Percentiles rank a stretch among this genome's conserved stretches.
Evolutionary conservation across 92 coral and sea anemone species (phyloP).

Genomic region (Porites rus): DNA sequence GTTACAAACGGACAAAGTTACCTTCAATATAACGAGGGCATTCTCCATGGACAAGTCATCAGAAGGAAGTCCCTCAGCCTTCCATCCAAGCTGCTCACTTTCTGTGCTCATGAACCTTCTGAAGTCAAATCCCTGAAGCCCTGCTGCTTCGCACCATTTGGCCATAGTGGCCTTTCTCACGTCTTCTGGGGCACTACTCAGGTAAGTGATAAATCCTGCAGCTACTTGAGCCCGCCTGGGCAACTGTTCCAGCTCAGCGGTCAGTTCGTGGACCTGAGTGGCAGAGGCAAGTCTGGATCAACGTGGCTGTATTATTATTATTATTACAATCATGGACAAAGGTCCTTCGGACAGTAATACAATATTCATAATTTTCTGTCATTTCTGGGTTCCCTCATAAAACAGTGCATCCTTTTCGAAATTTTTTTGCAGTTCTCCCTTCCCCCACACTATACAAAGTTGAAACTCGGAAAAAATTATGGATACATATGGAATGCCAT

Average conservation of each 20-base stretch:
- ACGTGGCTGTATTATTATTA: neutral
- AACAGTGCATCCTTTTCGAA: no score
- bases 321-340: no score
- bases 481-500: no score
- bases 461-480: no score
- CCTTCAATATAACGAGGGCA: constrained; percentile 97
- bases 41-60: constrained; percentile 99
- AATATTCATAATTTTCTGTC: no score
- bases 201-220: constrained; percentile 97
- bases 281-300: neutral
- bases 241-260: constrained; percentile 95
- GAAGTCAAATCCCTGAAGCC: constrained; percentile 95
- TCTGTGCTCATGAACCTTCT: constrained; percentile 99
- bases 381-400: no score
- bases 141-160: constrained; percentile 94
- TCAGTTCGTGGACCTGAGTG: constrained; percentile 91
- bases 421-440: no score
- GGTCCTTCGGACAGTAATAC: no score
- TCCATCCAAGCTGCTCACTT: constrained; percentile 98
- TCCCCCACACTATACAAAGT: no score
- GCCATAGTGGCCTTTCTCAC: constrained; percentile 87
- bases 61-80: constrained; percentile 97
- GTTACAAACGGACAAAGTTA: neutral
- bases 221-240: constrained; percentile 97
- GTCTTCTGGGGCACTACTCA: constrained; percentile 99